Percentiles rank a stretch among this genome's conserved stretches.
phyloP scores from a whole-genome alignment of 2,113 vertebrate species.

The Xenus cinereus region DNA sequence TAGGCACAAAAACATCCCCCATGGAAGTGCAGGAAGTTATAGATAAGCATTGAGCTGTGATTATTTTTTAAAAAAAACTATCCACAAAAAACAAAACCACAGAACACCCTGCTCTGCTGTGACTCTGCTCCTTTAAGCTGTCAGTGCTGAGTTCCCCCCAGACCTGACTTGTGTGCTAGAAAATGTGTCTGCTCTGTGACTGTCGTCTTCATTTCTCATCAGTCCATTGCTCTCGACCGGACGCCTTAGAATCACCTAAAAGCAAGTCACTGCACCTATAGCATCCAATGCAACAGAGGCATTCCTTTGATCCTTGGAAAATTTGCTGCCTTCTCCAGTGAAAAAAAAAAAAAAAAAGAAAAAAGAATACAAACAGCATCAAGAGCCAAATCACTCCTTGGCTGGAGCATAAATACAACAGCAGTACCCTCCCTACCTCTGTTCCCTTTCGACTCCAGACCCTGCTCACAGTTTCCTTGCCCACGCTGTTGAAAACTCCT shows the following conservation, averaged over 20 bases:
- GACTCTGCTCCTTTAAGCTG: not conserved
- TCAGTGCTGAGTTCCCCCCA: not conserved
- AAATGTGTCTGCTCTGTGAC: rapidly evolving
- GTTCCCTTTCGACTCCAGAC: rapidly evolving
- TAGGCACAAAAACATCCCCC: not conserved
- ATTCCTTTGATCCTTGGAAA: not conserved
- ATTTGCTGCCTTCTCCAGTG: not conserved
- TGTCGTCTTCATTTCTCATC: not conserved
- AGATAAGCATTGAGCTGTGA: not conserved
- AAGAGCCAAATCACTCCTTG: not conserved
- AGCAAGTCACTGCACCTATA: not conserved
- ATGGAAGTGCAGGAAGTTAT: not conserved
- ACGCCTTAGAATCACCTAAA: too few species aligned
- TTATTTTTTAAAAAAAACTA: not conserved
- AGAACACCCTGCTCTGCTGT: not conserved
- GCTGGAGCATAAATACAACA: not conserved
- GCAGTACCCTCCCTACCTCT: too few species aligned
- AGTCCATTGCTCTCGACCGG: not conserved
- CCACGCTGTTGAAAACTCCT: not conserved
- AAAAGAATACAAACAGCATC: not conserved
- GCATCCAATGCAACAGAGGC: rapidly evolving
- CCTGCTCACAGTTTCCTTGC: not conserved
- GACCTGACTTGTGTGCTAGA: not conserved
- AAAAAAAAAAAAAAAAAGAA: too few species aligned
- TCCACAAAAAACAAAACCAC: too few species aligned